Evolutionary conservation across 2,113 vertebrate species (phyloP), one percentile per base, ranked within the genome.

Genomic region (Nothoprocta perdicaria): DNA sequence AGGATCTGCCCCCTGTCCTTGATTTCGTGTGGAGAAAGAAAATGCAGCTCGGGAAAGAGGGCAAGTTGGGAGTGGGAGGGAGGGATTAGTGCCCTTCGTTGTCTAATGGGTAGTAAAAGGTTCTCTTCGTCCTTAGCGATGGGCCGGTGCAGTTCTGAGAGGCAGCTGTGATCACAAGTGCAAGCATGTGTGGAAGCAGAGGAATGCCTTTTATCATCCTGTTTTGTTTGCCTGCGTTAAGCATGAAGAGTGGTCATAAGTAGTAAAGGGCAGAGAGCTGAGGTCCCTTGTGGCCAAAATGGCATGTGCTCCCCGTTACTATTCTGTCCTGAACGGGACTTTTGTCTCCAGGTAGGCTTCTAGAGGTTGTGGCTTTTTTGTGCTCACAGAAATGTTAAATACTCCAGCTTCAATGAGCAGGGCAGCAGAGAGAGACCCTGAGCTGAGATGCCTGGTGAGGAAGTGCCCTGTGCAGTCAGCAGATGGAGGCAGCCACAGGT

Each of bases 141-240:
- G 38, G 41, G 26, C 69, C 4, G 6, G 4, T 18, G 17, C 18
- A 58, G 7, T 45, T 2, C 1, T 52, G 68, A 80, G 89, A 72
- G 33, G 18, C 18, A 38, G 38, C 11, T 65, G 26, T n/a, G 31
- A 15, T 85, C 40, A 27, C 1, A 0, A 50, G 21, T 0, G 2
- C 14, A 61, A 46, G 11, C 38, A 72, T 53, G 61, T 35, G 11
- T 24, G 41, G 33, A 55, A 75, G 12, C 53, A 16, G 14, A 35
- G 22, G 9, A 55, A 13, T 71, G 5, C 1, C 5, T 74, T 78
- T 84, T 72, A 27, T 60, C 6, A 9, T 63, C 8, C 13, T 38
- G 13, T 72, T 91, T 79, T 4, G 6, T 71, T 79, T 13, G 1
- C 48, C 23, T 6, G 22, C 40, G 35, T 66, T 48, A 57, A 43